These are phyloP conservation scores for Brachyhypopomus gauderio DNA, from an alignment of 2,113 vertebrate genomes.

Conservation along the genomic window DNA sequence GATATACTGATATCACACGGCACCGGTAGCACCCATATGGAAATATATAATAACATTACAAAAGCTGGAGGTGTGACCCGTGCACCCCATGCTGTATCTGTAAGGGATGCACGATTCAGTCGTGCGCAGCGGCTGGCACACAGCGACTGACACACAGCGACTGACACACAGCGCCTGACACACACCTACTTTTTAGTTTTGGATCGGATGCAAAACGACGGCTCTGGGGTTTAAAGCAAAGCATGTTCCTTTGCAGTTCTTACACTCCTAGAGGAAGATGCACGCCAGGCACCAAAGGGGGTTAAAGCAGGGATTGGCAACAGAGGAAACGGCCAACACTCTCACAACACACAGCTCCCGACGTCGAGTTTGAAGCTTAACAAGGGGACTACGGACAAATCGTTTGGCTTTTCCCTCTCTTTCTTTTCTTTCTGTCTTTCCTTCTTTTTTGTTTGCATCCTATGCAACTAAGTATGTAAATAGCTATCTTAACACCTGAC, in stretches of 20 bases:
- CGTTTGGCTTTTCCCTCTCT: constrained; percentile 60
- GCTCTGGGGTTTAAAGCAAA: constrained; percentile 72
- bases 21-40: too few species aligned
- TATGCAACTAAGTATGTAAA: constrained; percentile 74
- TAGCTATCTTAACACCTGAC: constrained; percentile 77
- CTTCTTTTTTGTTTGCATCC: constrained; percentile 61
- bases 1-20: too few species aligned
- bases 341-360: constrained; percentile 65
- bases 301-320: constrained; percentile 76
- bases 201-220: constrained; percentile 73
- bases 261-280: constrained; percentile 68
- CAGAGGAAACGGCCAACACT: constrained; percentile 73
- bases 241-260: constrained; percentile 69
- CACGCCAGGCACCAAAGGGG: constrained; percentile 73
- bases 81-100: constrained; percentile 65
- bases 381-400: constrained; percentile 74
- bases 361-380: constrained; percentile 77
- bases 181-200: constrained; percentile 70
- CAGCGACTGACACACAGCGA: constrained; percentile 32
- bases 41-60: too few species aligned
- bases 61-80: constrained; percentile 57
- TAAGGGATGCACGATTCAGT: constrained; percentile 68
- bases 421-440: constrained; percentile 33
- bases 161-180: constrained; percentile 67
- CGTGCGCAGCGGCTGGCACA: constrained; percentile 61